Conservation (phyloP, 2,888 invertebrate genomes). For the Cremastobaeus sp. region DNA sequence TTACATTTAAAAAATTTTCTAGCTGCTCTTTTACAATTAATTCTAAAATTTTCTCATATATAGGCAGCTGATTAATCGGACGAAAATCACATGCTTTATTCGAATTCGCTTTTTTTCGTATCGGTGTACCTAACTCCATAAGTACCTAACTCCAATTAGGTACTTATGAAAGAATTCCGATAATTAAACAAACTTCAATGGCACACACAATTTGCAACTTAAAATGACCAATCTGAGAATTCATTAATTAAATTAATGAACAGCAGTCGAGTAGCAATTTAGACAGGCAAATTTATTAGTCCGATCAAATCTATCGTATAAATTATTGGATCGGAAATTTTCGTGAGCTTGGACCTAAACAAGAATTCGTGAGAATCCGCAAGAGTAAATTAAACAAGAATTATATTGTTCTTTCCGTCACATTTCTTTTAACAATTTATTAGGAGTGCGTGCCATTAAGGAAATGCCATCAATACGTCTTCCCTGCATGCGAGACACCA, state of each 20-base stretch:
- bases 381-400: constrained; percentile 42
- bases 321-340: constrained; percentile 36
- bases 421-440: constrained; percentile 53
- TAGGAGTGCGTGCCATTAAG: constrained; percentile 49
- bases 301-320: constrained; percentile 15
- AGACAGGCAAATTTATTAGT: constrained; percentile 31
- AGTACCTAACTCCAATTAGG: too few species aligned
- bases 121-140: too few species aligned
- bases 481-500: constrained; percentile 47
- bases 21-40: too few species aligned
- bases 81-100: too few species aligned
- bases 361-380: too few species aligned
- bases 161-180: too few species aligned
- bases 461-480: constrained; percentile 54
- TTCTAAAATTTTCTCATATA: too few species aligned
- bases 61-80: too few species aligned
- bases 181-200: too few species aligned
- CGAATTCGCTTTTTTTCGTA: too few species aligned
- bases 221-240: constrained; percentile 8
- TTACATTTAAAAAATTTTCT: too few species aligned
- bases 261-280: constrained; percentile 31
- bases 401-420: constrained; percentile 49
- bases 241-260: constrained; percentile 47
- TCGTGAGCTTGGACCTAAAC: too few species aligned
- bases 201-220: neutral